Percentiles rank a stretch among this genome's conserved stretches.
Evolutionary conservation across 2,888 invertebrate species (phyloP).

Genomic region (Crocallis elinguaria): DNA sequence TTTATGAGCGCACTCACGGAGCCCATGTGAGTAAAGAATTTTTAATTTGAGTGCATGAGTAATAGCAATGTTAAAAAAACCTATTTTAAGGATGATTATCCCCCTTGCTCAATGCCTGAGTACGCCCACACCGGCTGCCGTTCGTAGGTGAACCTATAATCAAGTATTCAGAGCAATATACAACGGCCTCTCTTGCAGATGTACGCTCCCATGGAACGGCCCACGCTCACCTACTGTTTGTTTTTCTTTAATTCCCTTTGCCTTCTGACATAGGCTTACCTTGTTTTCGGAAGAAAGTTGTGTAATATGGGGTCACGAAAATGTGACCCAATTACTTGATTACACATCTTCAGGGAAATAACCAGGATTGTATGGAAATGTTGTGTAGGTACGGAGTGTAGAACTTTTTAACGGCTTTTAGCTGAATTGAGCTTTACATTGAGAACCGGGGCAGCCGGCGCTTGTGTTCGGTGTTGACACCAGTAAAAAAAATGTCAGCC

Average conservation of each 20-base stretch:
- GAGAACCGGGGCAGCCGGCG: too few species aligned
- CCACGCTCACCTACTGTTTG: slow-evolving; percentile 19
- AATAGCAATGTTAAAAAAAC: too few species aligned
- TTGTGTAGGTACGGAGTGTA: background rate
- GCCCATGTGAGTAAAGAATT: too few species aligned
- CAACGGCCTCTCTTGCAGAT: slow-evolving; percentile 45
- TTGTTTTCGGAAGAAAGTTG: slow-evolving; percentile 3
- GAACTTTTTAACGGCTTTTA: too few species aligned
- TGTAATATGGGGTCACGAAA: background rate
- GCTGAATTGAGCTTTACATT: too few species aligned
- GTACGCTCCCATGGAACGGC: slow-evolving; percentile 44
- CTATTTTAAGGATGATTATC: background rate
- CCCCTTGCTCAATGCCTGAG: background rate
- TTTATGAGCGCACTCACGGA: too few species aligned
- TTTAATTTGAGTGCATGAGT: too few species aligned
- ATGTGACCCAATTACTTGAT: slow-evolving; percentile 17
- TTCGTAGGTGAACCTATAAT: slow-evolving; percentile 35
- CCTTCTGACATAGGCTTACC: background rate
- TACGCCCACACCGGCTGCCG: slow-evolving; percentile 9
- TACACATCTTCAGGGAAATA: background rate
- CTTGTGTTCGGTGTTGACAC: too few species aligned
- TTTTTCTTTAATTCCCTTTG: slow-evolving; percentile 23
- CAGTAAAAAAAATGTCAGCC: too few species aligned
- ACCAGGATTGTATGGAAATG: too few species aligned
- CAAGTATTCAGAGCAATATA: slow-evolving; percentile 44